phyloP scores from a whole-genome alignment of 2,797 vertebrate genomes.

The Chelonia mydas region DNA sequence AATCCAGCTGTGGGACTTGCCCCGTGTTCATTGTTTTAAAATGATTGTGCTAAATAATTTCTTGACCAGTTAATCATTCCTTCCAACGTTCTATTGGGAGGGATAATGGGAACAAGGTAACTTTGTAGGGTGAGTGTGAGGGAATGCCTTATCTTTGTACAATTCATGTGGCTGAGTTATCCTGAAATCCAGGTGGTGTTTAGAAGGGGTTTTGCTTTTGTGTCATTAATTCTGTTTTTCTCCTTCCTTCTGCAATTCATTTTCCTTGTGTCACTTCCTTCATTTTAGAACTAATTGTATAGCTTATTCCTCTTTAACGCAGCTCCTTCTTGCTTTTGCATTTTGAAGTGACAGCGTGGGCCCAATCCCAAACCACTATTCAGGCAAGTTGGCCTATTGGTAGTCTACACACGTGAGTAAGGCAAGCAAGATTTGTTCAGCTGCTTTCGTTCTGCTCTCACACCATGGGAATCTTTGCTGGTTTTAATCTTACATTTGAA shows the following conservation, averaged over 20 bases:
- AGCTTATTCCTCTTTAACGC: neutral
- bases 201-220: neutral
- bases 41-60: neutral
- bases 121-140: neutral
- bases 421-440: neutral
- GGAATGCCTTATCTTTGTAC: neutral
- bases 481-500: neutral
- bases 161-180: neutral
- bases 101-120: neutral
- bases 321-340: neutral
- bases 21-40: neutral
- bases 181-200: neutral
- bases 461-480: neutral
- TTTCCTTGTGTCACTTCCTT: neutral
- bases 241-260: neutral
- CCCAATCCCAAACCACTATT: neutral
- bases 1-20: neutral
- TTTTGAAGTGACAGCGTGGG: neutral
- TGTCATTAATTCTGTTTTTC: neutral
- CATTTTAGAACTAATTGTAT: neutral
- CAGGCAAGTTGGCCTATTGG: accelerated
- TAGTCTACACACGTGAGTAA: neutral
- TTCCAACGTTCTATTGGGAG: neutral
- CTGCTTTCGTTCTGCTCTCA: slow-evolving; percentile 9
- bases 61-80: neutral